Conservation (phyloP, 2,113 vertebrate species). For the Myotis brandtii region DNA sequence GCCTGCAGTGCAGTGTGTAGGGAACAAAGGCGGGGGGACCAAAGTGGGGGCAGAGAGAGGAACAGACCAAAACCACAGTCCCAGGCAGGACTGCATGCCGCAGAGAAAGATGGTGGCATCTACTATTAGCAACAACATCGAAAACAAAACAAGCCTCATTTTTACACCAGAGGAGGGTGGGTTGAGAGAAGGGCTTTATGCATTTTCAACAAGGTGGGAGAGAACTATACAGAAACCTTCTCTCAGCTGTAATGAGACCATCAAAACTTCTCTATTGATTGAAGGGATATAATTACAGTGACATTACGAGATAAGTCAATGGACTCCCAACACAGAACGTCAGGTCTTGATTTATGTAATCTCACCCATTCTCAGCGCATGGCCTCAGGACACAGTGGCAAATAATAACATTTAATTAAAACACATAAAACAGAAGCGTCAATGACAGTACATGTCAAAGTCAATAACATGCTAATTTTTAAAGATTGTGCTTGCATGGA, state of each 20-base stretch:
- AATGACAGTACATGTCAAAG: slow-evolving; percentile 53
- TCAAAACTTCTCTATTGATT: slow-evolving; percentile 23
- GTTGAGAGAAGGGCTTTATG: slow-evolving; percentile 46
- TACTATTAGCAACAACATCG: neutral
- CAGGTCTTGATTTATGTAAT: slow-evolving; percentile 57
- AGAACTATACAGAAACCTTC: slow-evolving; percentile 7
- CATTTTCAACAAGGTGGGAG: neutral
- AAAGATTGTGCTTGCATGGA: slow-evolving; percentile 54
- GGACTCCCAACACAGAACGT: neutral
- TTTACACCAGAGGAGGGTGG: neutral
- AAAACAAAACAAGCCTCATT: neutral
- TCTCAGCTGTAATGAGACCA: neutral
- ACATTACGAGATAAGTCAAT: neutral
- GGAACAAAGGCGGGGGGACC: neutral
- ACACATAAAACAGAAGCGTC: slow-evolving; percentile 68
- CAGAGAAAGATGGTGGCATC: neutral
- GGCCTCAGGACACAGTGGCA: slow-evolving; percentile 38
- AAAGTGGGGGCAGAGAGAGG: neutral
- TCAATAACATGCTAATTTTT: slow-evolving; percentile 77
- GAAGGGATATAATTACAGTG: neutral
- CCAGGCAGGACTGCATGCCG: neutral
- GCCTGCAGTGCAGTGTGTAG: neutral
- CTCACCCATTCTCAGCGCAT: neutral
- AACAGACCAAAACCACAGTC: neutral
- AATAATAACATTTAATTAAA: slow-evolving; percentile 75